Conservation (phyloP, 1,140 invertebrate genomes). For the Carposina sasakii region DNA sequence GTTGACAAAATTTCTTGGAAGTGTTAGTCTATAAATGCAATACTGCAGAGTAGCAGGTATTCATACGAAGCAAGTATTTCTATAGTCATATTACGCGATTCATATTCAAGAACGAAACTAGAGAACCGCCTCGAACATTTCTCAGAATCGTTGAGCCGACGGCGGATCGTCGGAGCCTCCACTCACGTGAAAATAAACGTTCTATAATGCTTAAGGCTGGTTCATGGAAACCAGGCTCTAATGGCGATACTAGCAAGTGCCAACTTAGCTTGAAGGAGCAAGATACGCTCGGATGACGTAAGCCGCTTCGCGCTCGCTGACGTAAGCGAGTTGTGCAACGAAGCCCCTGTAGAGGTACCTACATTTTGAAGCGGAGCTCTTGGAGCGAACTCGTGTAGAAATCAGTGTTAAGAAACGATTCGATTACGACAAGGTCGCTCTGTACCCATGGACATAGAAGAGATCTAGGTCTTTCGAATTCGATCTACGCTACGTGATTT, state of each 20-base stretch:
- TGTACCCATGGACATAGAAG: constrained; percentile 34
- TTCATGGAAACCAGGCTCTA: constrained; percentile 36
- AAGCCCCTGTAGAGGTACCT: constrained; percentile 64
- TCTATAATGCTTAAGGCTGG: constrained; percentile 49
- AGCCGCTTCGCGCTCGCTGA: constrained; percentile 66
- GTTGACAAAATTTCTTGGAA: too few relatives aligned
- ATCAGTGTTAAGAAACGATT: constrained; percentile 65
- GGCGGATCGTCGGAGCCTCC: constrained; percentile 66
- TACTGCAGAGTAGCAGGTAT: too few relatives aligned
- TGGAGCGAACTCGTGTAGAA: constrained; percentile 63
- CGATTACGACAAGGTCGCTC: constrained; percentile 52
- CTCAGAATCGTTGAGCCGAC: constrained; percentile 67
- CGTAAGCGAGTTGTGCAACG: constrained; percentile 72
- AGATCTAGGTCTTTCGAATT: too few relatives aligned
- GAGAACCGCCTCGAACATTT: constrained; percentile 63
- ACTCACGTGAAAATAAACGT: constrained; percentile 70
- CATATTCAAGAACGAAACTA: constrained; percentile 69
- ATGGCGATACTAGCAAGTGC: constrained; percentile 28
- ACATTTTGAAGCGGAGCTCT: constrained; percentile 65
- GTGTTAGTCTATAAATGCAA: too few relatives aligned
- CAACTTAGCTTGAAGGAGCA: constrained; percentile 35
- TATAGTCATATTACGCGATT: constrained; percentile 59
- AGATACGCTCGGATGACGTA: constrained; percentile 64
- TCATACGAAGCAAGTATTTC: too few relatives aligned
- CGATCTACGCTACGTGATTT: too few relatives aligned